phyloP scores from a whole-genome alignment of 2,888 invertebrate species.

The Mythimna lalbum region DNA sequence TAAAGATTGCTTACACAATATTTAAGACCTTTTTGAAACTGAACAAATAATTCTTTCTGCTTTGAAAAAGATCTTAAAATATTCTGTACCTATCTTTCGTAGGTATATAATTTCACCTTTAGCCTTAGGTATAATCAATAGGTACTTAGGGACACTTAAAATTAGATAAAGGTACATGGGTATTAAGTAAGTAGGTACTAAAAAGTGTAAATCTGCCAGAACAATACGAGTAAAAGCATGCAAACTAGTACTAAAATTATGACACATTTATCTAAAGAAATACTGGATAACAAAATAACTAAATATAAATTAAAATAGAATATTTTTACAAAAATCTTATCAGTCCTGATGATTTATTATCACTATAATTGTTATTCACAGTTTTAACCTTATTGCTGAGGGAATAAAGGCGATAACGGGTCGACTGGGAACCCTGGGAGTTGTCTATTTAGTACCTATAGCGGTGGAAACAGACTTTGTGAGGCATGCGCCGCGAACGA shows the following conservation, averaged over 20 bases:
- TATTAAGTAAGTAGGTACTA: constrained; percentile 2
- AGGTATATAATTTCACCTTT: neutral
- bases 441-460: neutral
- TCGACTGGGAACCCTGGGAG: too few relatives aligned
- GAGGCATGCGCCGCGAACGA: too few relatives aligned
- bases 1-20: neutral
- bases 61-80: constrained; percentile 4
- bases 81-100: constrained; percentile 2
- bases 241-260: constrained; percentile 45
- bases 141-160: constrained; percentile 16
- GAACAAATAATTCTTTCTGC: neutral
- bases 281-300: constrained; percentile 45
- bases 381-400: neutral
- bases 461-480: too few relatives aligned
- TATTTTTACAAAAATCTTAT: constrained; percentile 9
- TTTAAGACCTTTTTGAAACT: neutral
- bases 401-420: neutral
- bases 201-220: neutral
- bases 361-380: neutral
- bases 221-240: neutral
- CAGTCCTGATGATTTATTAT: neutral
- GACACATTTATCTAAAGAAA: constrained; percentile 60
- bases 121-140: neutral
- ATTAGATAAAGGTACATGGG: constrained; percentile 8
- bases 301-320: constrained; percentile 27